Percentiles rank a stretch among this genome's conserved stretches.
Conservation (phyloP, 2,113 vertebrate species). For the Gallinago media region DNA sequence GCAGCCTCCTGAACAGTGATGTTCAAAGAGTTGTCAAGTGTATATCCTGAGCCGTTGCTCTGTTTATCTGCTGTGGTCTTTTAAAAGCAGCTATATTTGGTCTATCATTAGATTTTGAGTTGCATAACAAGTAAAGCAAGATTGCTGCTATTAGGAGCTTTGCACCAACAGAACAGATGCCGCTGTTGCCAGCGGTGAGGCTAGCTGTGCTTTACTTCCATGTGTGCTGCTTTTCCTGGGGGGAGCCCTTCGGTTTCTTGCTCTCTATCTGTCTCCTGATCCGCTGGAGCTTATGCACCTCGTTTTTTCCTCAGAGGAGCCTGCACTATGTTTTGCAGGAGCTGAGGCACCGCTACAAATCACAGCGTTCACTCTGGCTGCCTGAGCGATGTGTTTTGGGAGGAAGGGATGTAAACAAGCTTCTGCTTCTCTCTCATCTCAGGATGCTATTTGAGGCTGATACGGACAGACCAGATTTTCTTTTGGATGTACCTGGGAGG, state of each 20-base stretch:
- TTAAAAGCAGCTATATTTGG: conserved; percentile 51
- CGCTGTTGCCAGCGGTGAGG: neutral
- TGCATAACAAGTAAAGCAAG: conserved; percentile 16
- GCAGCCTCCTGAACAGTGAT: neutral
- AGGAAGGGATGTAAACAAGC: neutral
- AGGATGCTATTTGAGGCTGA: neutral
- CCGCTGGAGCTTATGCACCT: neutral
- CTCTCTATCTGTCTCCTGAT: neutral
- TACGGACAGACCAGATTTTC: neutral
- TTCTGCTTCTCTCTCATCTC: neutral
- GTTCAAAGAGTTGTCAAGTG: conserved; percentile 51
- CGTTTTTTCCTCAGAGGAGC: neutral
- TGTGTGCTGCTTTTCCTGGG: neutral
- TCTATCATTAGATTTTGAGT: conserved; percentile 8
- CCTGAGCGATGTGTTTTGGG: fast-evolving
- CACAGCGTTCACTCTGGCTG: neutral
- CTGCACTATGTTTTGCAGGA: neutral
- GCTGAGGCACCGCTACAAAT: neutral
- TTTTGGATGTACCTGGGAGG: neutral
- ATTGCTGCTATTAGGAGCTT: conserved; percentile 3
- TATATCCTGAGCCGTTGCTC: neutral
- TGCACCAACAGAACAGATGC: conserved; percentile 2
- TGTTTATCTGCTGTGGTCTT: neutral
- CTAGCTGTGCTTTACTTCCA: neutral
- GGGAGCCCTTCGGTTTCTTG: neutral